phyloP scores from a whole-genome alignment of 1,140 invertebrate species.

The Lineus longissimus region DNA sequence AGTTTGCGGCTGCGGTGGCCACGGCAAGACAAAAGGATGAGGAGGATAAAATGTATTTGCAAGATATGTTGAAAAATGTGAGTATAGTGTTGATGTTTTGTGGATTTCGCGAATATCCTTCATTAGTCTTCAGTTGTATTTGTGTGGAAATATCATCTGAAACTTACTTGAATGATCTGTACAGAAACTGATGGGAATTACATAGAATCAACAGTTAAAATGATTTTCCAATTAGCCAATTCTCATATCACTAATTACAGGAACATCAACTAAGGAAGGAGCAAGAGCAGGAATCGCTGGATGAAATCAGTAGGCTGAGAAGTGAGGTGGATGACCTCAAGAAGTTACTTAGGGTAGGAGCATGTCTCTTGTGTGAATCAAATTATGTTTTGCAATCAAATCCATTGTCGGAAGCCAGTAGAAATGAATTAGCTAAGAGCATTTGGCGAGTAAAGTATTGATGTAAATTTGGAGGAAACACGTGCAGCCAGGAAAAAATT shows the following conservation, averaged over 20 bases:
- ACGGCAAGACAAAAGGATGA: constrained; percentile 34
- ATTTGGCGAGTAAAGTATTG: too few species aligned
- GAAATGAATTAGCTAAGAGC: too few species aligned
- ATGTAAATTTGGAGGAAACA: too few species aligned
- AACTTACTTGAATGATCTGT: neutral
- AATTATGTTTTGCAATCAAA: too few species aligned
- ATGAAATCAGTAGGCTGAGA: too few species aligned
- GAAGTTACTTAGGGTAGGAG: too few species aligned
- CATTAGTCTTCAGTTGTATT: neutral
- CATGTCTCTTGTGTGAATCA: too few species aligned
- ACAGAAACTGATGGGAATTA: neutral
- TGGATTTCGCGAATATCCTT: neutral
- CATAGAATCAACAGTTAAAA: neutral
- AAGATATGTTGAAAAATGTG: constrained; percentile 38
- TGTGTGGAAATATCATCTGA: neutral
- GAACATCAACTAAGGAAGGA: too few species aligned
- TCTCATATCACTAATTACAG: neutral
- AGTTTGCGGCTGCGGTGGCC: constrained; percentile 28
- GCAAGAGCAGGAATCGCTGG: too few species aligned
- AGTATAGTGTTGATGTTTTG: neutral
- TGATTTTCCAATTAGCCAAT: neutral
- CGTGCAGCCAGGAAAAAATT: too few species aligned
- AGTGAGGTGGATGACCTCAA: too few species aligned
- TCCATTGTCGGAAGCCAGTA: too few species aligned
- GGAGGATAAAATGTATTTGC: constrained; percentile 30